These are phyloP conservation scores for Tinamus guttatus DNA, from an alignment of 2,113 vertebrate genomes.

Conservation along the genomic window DNA sequence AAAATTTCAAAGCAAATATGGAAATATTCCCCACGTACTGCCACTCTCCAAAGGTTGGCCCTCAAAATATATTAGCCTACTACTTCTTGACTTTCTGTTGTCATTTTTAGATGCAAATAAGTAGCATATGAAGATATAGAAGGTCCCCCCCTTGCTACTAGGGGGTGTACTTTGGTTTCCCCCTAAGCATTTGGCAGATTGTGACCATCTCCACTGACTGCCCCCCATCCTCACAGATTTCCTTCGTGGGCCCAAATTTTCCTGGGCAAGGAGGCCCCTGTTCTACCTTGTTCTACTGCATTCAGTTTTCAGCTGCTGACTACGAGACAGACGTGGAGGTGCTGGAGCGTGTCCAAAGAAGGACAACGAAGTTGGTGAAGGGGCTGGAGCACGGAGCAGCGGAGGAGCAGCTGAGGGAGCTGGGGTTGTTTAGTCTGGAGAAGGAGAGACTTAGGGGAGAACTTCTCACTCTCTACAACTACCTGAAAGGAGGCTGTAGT, in stretches of 20 bases:
- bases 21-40: background rate
- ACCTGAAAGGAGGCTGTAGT: too few species aligned
- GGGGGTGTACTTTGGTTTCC: background rate
- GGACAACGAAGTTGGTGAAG: too few species aligned
- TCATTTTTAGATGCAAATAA: background rate
- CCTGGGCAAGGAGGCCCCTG: background rate
- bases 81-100: background rate
- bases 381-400: too few species aligned
- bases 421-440: too few species aligned
- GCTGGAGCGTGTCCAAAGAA: too few species aligned
- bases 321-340: too few species aligned
- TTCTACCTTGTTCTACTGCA: background rate
- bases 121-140: background rate
- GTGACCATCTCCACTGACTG: background rate
- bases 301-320: too few species aligned
- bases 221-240: background rate
- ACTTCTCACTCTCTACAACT: too few species aligned
- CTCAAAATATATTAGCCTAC: background rate
- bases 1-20: background rate
- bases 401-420: too few species aligned
- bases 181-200: background rate
- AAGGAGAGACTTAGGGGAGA: too few species aligned
- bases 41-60: background rate
- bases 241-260: background rate
- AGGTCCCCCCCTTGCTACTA: background rate